phyloP scores from a whole-genome alignment of 1,140 invertebrate species.

The Drosophila pallidifrons region DNA sequence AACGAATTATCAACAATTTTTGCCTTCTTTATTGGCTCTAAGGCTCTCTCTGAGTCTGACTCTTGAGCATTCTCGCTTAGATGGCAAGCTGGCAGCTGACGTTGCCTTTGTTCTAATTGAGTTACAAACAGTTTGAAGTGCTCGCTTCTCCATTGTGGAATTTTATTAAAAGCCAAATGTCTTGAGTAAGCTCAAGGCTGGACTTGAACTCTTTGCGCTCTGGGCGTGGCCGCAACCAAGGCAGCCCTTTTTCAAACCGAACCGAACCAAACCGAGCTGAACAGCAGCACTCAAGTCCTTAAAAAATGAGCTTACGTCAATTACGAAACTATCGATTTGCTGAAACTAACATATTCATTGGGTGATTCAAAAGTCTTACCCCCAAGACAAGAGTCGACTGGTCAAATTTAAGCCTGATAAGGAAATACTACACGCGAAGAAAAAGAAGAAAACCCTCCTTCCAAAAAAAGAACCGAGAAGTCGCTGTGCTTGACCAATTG shows the following conservation, averaged over 20 bases:
- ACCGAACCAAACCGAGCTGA: not conserved
- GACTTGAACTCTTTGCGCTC: not conserved
- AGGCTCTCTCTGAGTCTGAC: slow-evolving; percentile 6
- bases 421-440: slow-evolving; percentile 21
- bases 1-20: slow-evolving; percentile 80
- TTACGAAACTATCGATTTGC: slow-evolving; percentile 36
- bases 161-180: slow-evolving; percentile 59
- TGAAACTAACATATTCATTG: slow-evolving; percentile 72
- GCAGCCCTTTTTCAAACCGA: not conserved
- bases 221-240: slow-evolving; percentile 19
- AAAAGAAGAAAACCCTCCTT: slow-evolving; percentile 1
- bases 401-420: slow-evolving; percentile 58
- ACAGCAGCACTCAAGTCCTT: slow-evolving; percentile 19
- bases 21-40: slow-evolving; percentile 48
- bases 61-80: slow-evolving; percentile 19
- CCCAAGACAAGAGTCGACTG: slow-evolving; percentile 14
- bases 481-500: slow-evolving; percentile 63
- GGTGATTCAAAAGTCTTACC: slow-evolving; percentile 50
- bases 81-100: slow-evolving; percentile 22
- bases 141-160: slow-evolving; percentile 40
- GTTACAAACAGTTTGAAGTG: slow-evolving; percentile 65
- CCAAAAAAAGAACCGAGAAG: not conserved
- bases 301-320: slow-evolving; percentile 38
- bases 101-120: slow-evolving; percentile 73
- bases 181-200: slow-evolving; percentile 31